These are phyloP conservation scores for Periparus ater DNA, from an alignment of 2,797 vertebrate species.

Conservation along the genomic window DNA sequence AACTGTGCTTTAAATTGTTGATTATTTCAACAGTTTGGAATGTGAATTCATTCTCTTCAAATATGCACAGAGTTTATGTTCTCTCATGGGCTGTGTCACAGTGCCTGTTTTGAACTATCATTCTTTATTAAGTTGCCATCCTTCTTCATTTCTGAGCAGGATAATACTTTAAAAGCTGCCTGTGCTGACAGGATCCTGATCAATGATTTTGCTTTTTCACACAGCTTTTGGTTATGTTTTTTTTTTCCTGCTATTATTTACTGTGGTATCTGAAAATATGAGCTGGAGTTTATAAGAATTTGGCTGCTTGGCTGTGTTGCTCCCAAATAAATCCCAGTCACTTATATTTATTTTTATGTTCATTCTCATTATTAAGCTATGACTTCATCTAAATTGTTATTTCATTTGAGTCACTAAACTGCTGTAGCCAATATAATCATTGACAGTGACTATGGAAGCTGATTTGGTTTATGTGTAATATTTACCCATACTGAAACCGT, in stretches of 20 bases:
- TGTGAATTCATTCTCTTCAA: constrained; percentile 34
- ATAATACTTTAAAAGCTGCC: neutral
- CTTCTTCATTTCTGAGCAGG: neutral
- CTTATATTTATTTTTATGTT: neutral
- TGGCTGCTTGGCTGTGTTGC: neutral
- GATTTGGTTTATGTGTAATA: neutral
- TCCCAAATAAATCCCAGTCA: neutral
- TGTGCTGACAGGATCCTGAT: neutral
- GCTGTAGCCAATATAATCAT: neutral
- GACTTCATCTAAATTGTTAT: neutral
- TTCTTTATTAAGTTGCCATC: neutral
- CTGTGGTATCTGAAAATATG: neutral
- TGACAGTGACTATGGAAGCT: neutral
- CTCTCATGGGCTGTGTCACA: neutral
- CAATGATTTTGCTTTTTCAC: neutral
- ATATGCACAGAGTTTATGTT: neutral
- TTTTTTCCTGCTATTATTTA: neutral
- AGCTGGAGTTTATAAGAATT: neutral
- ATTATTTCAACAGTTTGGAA: constrained; percentile 47
- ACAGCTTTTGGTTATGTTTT: neutral
- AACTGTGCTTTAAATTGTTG: neutral
- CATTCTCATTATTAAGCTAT: neutral
- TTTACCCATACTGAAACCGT: neutral
- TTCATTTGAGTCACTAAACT: neutral
- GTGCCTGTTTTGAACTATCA: neutral